Percentiles rank a stretch among this genome's conserved stretches.
These are phyloP conservation scores for Lysandra coridon DNA, from an alignment of 2,888 invertebrate genomes.

Conservation along the genomic window DNA sequence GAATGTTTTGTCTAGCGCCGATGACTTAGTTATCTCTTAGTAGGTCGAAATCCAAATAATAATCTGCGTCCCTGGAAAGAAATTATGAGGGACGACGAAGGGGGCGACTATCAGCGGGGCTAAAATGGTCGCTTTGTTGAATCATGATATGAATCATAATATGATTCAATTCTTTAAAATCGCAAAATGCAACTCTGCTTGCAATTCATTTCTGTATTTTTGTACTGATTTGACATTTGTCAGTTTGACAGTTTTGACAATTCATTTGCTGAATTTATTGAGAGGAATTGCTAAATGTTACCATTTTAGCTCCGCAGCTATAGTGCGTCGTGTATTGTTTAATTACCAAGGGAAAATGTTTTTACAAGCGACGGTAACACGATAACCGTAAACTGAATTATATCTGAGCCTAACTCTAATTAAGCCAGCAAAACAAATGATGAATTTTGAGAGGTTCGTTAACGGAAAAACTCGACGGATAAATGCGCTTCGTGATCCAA, in stretches of 20 bases:
- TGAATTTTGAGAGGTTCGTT: conserved; percentile 24
- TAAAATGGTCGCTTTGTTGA: no score
- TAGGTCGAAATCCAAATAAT: background rate
- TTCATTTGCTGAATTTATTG: no score
- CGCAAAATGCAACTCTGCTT: no score
- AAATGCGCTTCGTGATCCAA: conserved; percentile 7
- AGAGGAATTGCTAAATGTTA: no score
- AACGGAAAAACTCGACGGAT: conserved; percentile 4
- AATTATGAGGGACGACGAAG: background rate
- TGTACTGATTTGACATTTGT: no score
- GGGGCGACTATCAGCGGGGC: no score
- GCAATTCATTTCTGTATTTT: no score
- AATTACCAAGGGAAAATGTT: background rate
- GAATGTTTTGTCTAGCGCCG: background rate
- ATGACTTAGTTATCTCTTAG: background rate
- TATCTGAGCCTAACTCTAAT: conserved; percentile 18
- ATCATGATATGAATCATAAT: no score
- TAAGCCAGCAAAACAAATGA: conserved; percentile 24
- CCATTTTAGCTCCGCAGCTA: no score
- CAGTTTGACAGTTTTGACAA: no score
- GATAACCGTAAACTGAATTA: background rate
- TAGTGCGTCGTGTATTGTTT: no score
- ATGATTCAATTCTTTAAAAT: no score
- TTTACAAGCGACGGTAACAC: background rate
- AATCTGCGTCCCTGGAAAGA: background rate